phyloP scores from a whole-genome alignment of 1,140 invertebrate species.

The Aleiodes sp. region DNA sequence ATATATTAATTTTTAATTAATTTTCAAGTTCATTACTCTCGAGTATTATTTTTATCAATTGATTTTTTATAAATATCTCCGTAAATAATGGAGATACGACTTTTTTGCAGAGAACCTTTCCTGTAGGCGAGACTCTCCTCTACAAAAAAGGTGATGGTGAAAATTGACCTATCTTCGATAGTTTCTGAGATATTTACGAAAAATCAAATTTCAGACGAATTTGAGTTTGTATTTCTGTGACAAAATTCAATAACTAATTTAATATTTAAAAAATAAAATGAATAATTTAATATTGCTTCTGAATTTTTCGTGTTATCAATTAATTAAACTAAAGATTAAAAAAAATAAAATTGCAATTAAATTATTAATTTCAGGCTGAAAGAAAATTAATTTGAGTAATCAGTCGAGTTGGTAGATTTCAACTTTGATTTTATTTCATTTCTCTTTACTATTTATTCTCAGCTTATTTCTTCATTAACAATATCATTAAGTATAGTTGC shows the following conservation, averaged over 20 bases:
- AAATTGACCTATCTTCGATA: no score
- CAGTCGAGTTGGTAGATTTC: constrained; percentile 17
- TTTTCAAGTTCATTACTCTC: no score
- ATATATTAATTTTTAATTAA: no score
- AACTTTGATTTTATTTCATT: not conserved
- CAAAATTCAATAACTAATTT: not conserved
- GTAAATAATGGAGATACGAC: no score
- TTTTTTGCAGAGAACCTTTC: no score
- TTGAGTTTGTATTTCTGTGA: not conserved
- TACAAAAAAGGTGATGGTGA: no score
- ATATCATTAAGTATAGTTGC: constrained; percentile 33
- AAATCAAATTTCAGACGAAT: not conserved
- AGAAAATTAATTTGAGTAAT: constrained; percentile 28
- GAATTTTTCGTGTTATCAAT: constrained; percentile 22
- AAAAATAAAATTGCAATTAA: not conserved
- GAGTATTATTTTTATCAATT: no score
- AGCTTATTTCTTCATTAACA: constrained; percentile 2
- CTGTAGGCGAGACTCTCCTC: no score
- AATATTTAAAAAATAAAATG: not conserved
- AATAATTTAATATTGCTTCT: constrained; percentile 30
- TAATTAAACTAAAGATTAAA: constrained; percentile 18
- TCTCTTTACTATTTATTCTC: not conserved
- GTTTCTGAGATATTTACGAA: not conserved
- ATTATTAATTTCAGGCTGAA: constrained; percentile 15
- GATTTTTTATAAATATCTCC: no score